Evolutionary conservation across 2,113 vertebrate species (phyloP).

Genomic region (Rattus rattus): DNA sequence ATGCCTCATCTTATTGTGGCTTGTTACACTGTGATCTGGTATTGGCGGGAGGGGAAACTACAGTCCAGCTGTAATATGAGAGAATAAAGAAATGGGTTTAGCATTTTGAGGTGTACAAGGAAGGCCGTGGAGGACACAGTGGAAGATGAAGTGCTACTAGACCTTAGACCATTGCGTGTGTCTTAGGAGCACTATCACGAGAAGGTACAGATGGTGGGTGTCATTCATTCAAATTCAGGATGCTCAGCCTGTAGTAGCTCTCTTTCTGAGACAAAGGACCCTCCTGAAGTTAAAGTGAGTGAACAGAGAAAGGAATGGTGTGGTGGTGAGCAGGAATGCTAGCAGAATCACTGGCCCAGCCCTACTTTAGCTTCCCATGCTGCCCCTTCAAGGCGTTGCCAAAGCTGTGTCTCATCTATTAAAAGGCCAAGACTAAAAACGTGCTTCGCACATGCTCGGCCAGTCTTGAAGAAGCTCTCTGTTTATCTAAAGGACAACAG

Average conservation of each 20-base stretch:
- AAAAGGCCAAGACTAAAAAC: background rate
- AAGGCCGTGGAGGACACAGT: background rate
- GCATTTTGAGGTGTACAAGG: background rate
- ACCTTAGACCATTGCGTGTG: background rate
- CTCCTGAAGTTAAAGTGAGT: background rate
- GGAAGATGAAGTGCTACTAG: background rate
- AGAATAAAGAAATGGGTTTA: background rate
- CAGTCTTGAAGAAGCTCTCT: slow-evolving; percentile 31
- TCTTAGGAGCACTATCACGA: background rate
- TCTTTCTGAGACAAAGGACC: slow-evolving; percentile 23
- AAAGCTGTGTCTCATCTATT: background rate
- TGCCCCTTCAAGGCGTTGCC: background rate
- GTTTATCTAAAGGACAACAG: slow-evolving; percentile 40
- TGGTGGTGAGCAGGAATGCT: background rate
- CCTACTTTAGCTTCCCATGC: background rate
- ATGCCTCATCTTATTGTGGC: background rate
- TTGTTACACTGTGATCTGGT: background rate
- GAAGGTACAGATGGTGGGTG: background rate
- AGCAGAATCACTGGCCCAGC: background rate
- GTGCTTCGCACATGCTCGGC: background rate
- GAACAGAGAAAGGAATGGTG: background rate
- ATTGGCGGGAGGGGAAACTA: too few species aligned
- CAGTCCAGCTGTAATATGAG: too few species aligned
- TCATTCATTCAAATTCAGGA: background rate
- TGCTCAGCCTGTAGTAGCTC: background rate